Percentiles rank a stretch among this genome's conserved stretches.
Evolutionary conservation across 2,797 vertebrate genomes (phyloP).

Genomic region (Tiaroga cobitis): DNA sequence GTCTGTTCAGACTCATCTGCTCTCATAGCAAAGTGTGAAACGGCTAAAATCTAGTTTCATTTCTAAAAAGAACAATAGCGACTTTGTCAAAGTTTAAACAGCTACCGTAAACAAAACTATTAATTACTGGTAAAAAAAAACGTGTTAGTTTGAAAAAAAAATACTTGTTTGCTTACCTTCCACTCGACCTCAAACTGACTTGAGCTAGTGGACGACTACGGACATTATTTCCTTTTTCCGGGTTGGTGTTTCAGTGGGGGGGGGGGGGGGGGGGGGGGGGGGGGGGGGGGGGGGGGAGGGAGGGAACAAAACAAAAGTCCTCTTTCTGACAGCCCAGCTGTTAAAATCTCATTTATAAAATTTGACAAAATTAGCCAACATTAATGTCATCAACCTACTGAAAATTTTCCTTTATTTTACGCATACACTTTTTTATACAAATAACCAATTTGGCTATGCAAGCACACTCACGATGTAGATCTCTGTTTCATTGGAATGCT

Average conservation of each 20-base stretch:
- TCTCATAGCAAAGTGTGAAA: constrained; percentile 34
- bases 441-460: background rate
- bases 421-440: background rate
- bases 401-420: background rate
- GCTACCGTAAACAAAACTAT: background rate
- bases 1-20: constrained; percentile 13
- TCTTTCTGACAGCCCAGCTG: background rate
- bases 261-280: background rate
- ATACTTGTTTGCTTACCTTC: constrained; percentile 51
- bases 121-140: background rate
- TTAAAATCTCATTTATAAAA: background rate
- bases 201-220: constrained; percentile 50
- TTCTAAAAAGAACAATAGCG: background rate
- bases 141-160: constrained; percentile 8
- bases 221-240: constrained; percentile 61
- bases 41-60: background rate
- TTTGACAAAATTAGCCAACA: background rate
- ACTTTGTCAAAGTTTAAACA: constrained; percentile 3
- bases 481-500: background rate
- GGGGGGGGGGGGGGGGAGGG: accelerated
- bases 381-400: background rate
- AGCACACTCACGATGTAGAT: background rate
- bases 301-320: constrained; percentile 54
- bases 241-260: background rate
- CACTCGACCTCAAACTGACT: constrained; percentile 54